Evolutionary conservation across 2,113 vertebrate genomes (phyloP), one percentile per base, ranked within the genome.

Genomic region (Pelvicachromis taeniatus): DNA sequence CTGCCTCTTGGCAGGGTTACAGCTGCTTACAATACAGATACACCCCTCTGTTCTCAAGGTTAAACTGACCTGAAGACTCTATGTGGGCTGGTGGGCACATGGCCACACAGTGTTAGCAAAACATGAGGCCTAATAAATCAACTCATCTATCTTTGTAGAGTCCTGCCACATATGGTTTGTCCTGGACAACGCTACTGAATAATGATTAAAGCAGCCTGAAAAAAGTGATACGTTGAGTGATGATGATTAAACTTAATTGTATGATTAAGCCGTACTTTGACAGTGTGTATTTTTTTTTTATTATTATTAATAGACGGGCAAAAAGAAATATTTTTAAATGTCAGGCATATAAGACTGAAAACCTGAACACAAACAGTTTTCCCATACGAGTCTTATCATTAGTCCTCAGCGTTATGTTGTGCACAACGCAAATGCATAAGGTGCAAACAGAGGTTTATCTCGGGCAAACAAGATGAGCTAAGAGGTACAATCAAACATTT

Each of bases 101-200:
- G 90, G 94, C 95, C 93, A 94, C 88, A 84, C 84, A 48, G 83
- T 80, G 87, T 91, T 94, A 94, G 94, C 92, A 94, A 95, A 91
- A 95, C 95, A 93, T 26, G 80, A 91, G 85, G 86, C 84, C 87
- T 91, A 86, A 94, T 94, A 93, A 95, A 95, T 95, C 87, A 94
- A 95, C 90, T 93, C 95, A 94, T 96, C 94, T 90, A 91, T 96
- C 96, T 95, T 92, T 80, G 88, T 94, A 89, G 92, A 78, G 77
- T 81, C 84, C 84, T 90, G 91, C 80, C 88, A 85, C 91, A 85
- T 89, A 68, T 31, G 82, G 91, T 94, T 95, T 90, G 83, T 92
- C 89, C 84, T 56, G 77, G 50, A 88, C 77, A 70, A 87, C 1
- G 14, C 42, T 82, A 63, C 75, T 38, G 65, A 63, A 84, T 61